Evolutionary conservation across 2,797 vertebrate species (phyloP).

Genomic region (Lindbergichthys nudifrons): DNA sequence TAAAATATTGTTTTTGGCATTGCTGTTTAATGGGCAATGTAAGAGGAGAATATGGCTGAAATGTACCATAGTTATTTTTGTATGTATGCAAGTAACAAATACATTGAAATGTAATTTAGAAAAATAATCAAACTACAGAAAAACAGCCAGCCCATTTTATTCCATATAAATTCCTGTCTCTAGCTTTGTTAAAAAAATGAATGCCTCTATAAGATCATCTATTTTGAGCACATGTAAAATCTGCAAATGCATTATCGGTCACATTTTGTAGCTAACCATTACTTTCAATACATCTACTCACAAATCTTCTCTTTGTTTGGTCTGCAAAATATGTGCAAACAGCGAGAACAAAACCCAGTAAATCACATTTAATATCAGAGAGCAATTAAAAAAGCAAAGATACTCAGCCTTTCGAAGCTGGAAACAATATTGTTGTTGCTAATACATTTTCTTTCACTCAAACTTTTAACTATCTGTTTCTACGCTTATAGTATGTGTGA

Average conservation of each 20-base stretch:
- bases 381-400: background rate
- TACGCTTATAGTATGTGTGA: background rate
- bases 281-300: background rate
- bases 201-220: background rate
- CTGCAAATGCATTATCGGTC: conserved; percentile 1
- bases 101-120: too few relatives aligned
- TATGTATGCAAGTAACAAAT: too few relatives aligned
- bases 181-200: background rate
- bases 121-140: too few relatives aligned
- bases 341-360: background rate
- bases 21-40: conserved; percentile 12
- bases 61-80: background rate
- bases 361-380: background rate
- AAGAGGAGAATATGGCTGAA: background rate
- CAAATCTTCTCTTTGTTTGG: background rate
- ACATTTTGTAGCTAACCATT: background rate
- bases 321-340: background rate
- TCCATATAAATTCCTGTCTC: background rate
- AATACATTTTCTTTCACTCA: background rate
- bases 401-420: background rate
- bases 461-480: background rate
- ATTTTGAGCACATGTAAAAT: conserved; percentile 7
- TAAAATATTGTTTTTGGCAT: conserved; percentile 1
- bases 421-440: background rate
- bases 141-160: background rate